Conservation (phyloP, 2,797 vertebrate genomes). For the Numenius phaeopus region DNA sequence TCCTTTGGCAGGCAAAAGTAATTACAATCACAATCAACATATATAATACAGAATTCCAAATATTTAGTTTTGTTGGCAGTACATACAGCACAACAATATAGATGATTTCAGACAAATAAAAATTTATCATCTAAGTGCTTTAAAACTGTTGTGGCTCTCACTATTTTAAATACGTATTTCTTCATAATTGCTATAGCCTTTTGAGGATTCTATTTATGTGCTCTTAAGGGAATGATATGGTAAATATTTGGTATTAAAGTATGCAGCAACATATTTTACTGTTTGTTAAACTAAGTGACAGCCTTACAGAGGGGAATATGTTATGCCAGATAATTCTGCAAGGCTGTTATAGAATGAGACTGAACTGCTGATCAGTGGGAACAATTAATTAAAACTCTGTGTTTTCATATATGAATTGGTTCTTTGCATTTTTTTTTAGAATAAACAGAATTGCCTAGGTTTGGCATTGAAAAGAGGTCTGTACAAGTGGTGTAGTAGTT, state of each 20-base stretch:
- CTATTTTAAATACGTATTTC: not conserved
- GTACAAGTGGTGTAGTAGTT: not conserved
- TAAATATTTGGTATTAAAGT: not conserved
- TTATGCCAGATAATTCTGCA: not conserved
- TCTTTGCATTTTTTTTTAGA: not conserved
- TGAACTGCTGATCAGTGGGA: not conserved
- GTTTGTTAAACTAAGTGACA: not conserved
- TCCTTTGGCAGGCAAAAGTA: not conserved
- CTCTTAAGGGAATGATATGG: not conserved
- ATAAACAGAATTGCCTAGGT: not conserved
- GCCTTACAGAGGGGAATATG: not conserved
- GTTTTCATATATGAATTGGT: not conserved
- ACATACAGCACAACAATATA: not conserved
- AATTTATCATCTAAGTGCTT: not conserved
- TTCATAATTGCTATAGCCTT: not conserved
- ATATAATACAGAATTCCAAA: not conserved
- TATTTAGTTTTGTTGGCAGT: not conserved
- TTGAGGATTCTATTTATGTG: not conserved
- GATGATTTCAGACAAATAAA: not conserved
- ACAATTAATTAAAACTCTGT: not conserved
- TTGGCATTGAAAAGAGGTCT: not conserved
- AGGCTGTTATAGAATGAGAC: not conserved
- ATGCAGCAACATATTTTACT: not conserved
- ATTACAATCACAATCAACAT: not conserved
- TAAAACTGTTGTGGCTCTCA: not conserved